These are phyloP conservation scores for Byasa hedistus DNA, from an alignment of 2,888 invertebrate genomes.

Conservation along the genomic window DNA sequence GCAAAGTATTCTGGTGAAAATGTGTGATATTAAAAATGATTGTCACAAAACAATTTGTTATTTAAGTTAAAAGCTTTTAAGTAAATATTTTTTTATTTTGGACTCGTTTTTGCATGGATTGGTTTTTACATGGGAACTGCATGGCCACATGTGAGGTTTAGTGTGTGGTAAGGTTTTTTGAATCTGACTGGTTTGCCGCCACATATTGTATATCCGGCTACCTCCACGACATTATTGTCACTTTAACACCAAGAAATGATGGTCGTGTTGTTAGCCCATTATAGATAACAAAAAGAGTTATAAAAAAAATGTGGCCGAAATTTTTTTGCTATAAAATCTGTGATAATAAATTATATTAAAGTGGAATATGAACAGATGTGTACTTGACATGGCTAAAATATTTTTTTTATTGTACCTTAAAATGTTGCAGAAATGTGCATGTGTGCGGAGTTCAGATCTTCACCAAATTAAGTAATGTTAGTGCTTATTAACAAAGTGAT, in stretches of 20 bases:
- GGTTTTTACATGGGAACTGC: not conserved
- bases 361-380: slow-evolving; percentile 43
- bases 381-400: slow-evolving; percentile 36
- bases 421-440: slow-evolving; percentile 33
- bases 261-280: too few species aligned
- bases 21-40: slow-evolving; percentile 34
- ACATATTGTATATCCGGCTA: too few species aligned
- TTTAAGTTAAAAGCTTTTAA: slow-evolving; percentile 52
- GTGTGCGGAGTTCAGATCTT: slow-evolving; percentile 29
- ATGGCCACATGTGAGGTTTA: too few species aligned
- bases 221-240: too few species aligned
- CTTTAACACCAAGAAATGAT: too few species aligned
- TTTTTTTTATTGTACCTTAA: slow-evolving; percentile 30
- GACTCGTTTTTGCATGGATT: not conserved
- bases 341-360: slow-evolving; percentile 67
- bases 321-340: slow-evolving; percentile 67
- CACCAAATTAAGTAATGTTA: slow-evolving; percentile 40
- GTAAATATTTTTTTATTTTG: slow-evolving; percentile 21
- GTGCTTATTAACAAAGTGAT: slow-evolving; percentile 59
- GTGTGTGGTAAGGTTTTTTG: too few species aligned
- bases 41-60: slow-evolving; percentile 61
- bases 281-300: slow-evolving; percentile 16
- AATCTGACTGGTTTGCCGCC: too few species aligned
- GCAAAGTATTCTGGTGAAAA: slow-evolving; percentile 33
- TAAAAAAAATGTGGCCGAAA: slow-evolving; percentile 28